Base-by-base conservation (phyloP, 2,888 invertebrate genomes). In the Heliconius ethilla region DNA sequence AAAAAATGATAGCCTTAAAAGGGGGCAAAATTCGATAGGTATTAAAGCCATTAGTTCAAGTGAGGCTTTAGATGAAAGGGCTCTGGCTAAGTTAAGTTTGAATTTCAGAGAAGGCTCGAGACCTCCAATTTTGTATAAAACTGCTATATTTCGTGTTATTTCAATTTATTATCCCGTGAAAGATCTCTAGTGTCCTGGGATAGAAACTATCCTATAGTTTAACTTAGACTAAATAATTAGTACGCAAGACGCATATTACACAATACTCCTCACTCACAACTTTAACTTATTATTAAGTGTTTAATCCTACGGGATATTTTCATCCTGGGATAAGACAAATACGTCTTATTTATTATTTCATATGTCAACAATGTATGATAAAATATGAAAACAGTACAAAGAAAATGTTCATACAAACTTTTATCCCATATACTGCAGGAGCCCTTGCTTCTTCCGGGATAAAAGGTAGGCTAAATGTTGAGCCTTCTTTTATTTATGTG, bases 361-460 rank as follows among this genome's bases (percentile, higher is more conserved):
- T 6, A 40, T 67, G 6, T 25, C 37, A 40, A 37, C n/a, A 67
- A 37, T 37, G 4, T 67, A 67, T 67, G 1, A 37, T n/a, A n/a
- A 67, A 25, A 37, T 25, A 40, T 37, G 2, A 67, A 25, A 40
- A 67, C n/a, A 67, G 9, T 66, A 40, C 37, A 40, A 67, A 37
- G 15, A 37, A n/a, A 67, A 67, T 37, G 37, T 67, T 67, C 67
- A 67, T 67, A 67, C 13, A 18, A 67, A 40, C 67, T 37, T 67
- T 67, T 40, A 67, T 67, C 67, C 67, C 67, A 67, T 67, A 67
- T 40, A 67, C 66, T 67, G 67, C 67, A 67, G 67, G 67, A 67
- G 67, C 67, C 67, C 67, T 67, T 67, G 67, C 67, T 67, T 67
- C 67, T 67, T 67, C 67, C 67, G 67, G 67, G 67, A 67, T 67